Evolutionary conservation across 2,113 vertebrate genomes (phyloP).

Genomic region (Dasyurus viverrinus): DNA sequence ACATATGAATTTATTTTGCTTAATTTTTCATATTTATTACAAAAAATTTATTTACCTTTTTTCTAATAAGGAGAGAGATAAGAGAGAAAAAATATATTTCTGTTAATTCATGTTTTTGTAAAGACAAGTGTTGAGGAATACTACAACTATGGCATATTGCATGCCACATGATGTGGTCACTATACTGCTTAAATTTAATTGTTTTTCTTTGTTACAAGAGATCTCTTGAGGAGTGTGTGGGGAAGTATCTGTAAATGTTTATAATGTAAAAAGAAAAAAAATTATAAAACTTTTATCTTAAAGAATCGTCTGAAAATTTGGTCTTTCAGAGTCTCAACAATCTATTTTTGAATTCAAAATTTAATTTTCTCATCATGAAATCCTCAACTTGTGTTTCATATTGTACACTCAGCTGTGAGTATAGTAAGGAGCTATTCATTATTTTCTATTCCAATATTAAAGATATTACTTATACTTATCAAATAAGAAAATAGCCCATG

Average conservation of each 20-base stretch:
- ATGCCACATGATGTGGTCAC: neutral
- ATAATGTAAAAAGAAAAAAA: neutral
- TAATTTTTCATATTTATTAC: neutral
- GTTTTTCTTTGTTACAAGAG: neutral
- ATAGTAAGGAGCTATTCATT: neutral
- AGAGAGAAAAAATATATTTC: neutral
- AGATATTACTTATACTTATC: neutral
- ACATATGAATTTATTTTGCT: neutral
- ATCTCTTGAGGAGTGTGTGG: neutral
- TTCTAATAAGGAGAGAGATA: neutral
- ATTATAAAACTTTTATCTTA: slow-evolving; percentile 9
- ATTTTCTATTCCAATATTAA: neutral
- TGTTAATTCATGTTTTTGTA: neutral
- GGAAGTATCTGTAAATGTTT: neutral
- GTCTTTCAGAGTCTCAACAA: neutral
- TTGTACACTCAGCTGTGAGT: neutral
- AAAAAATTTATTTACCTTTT: neutral
- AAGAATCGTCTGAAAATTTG: neutral
- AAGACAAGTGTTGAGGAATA: neutral
- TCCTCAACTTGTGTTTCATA: neutral
- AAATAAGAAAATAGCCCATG: neutral
- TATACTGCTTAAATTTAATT: neutral
- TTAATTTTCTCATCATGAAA: neutral
- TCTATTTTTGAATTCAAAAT: neutral
- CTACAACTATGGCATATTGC: neutral